These are phyloP conservation scores for Gallinago paraguaiae DNA, from an alignment of 2,113 vertebrate species.

Conservation along the genomic window DNA sequence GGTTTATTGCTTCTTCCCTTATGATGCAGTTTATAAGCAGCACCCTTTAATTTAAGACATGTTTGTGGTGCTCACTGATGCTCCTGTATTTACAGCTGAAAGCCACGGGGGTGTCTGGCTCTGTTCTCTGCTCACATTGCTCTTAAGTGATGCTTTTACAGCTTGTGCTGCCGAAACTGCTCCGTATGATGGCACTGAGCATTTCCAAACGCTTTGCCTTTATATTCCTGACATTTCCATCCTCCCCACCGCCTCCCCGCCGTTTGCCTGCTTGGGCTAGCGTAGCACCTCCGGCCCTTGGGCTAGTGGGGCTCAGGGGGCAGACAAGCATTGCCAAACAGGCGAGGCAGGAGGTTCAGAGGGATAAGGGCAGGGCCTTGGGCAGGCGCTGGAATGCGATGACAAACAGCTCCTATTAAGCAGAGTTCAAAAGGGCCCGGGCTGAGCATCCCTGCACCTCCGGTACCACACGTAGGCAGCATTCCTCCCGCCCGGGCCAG, in stretches of 20 bases:
- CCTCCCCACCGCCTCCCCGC: background rate
- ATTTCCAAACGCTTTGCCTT: background rate
- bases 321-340: background rate
- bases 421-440: constrained; percentile 12
- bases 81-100: background rate
- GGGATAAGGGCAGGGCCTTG: background rate
- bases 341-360: background rate
- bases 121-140: background rate
- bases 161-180: background rate
- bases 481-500: background rate
- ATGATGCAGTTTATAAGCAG: background rate
- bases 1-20: background rate
- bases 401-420: background rate
- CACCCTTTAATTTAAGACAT: background rate
- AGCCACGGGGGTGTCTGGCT: background rate
- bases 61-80: background rate
- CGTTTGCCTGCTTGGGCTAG: background rate
- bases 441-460: background rate
- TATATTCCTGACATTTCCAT: background rate
- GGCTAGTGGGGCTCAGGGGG: background rate
- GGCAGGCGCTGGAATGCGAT: background rate
- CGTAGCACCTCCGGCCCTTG: background rate
- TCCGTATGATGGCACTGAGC: background rate
- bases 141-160: background rate
- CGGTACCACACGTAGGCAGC: constrained; percentile 29